Evolutionary conservation across 2,113 vertebrate species (phyloP), one percentile per base, ranked within the genome.

Genomic region (Leucopsar rothschildi): DNA sequence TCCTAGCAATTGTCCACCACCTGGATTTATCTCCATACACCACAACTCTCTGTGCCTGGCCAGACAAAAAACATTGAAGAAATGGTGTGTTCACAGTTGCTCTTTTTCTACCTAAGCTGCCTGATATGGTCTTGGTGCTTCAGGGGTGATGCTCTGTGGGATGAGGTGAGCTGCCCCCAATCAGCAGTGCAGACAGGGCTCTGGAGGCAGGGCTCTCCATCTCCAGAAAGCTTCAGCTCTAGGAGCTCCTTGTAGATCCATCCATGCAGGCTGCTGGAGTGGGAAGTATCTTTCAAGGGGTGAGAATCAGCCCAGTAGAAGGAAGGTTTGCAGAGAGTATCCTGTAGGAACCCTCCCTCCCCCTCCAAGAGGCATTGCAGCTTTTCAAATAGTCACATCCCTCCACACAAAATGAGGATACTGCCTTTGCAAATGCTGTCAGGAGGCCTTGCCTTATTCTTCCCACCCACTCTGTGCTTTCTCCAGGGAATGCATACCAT

Each of bases 1-100:
- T 0, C 1, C 44, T 50, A 60, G 35, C 1, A 1, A 19, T 49
- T 2, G 0, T 29, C 18, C 19, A 50, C 55, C 9, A 33, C 17
- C 6, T n/a, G 35, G 15, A 40, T 82, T 59, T 68, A 23, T 8
- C 12, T 22, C 24, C 44, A n/a, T 50, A 50, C 15, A n/a, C 29
- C 44, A 42, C 50, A 29, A 28, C 50, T 52, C 27, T 52, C 44
- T 40, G 53, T 23, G 44, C 23, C 53, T 49, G 29, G 35, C 35
- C 44, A 69, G 24, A 60, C 15, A 35, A 15, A 57, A 21, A 75
- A 33, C 29, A 21, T 3, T 24, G 44, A 52, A 18, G 11, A 69
- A 63, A 39, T 33, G 13, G 10, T 39, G 11, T 69, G 55, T 61
- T 64, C 24, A 45, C 21, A 31, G 33, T 40, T 80, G 55, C 33